A percentile compares a stretch with the other conserved stretches of the same genome.
phyloP scores from a whole-genome alignment of 1,140 invertebrate species.

The Atta cephalotes region DNA sequence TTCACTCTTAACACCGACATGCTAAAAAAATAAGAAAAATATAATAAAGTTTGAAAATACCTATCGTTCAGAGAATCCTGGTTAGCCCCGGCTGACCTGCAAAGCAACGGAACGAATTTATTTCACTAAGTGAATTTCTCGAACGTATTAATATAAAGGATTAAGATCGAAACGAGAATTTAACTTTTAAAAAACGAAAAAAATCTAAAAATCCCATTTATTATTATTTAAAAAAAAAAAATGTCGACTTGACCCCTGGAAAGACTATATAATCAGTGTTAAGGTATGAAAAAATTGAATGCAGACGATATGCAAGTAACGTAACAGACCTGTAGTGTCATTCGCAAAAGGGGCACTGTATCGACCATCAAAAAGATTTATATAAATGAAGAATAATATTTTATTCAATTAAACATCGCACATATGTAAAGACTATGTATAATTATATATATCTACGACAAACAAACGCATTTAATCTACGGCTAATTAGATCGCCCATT shows the following conservation, averaged over 20 bases:
- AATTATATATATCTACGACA: conserved; percentile 66
- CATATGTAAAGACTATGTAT: conserved; percentile 54
- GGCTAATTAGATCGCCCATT: conserved; percentile 64
- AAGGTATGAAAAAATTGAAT: conserved; percentile 79
- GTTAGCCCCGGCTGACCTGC: conserved; percentile 82
- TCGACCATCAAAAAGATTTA: conserved; percentile 68
- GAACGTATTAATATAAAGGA: conserved; percentile 60
- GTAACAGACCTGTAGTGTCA: conserved; percentile 71
- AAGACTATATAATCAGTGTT: conserved; percentile 82
- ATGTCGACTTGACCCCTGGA: conserved; percentile 82
- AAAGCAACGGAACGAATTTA: conserved; percentile 83
- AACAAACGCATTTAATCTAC: conserved; percentile 64
- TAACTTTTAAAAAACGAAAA: conserved; percentile 63
- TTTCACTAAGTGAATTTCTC: conserved; percentile 73
- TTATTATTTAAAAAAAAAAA: conserved; percentile 68
- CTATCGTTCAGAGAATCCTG: conserved; percentile 85
- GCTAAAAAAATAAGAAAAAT: conserved; percentile 65
- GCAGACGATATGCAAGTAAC: conserved; percentile 71
- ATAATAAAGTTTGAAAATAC: conserved; percentile 80
- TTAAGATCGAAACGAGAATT: conserved; percentile 69
- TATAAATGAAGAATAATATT: conserved; percentile 63
- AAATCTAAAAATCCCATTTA: conserved; percentile 59
- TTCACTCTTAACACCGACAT: conserved; percentile 42
- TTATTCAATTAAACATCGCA: conserved; percentile 64
- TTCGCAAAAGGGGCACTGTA: conserved; percentile 77